A percentile compares a stretch with the other conserved stretches of the same genome.
These are phyloP conservation scores for Pogonocichla stellata DNA, from an alignment of 2,113 vertebrate species.

Conservation along the genomic window DNA sequence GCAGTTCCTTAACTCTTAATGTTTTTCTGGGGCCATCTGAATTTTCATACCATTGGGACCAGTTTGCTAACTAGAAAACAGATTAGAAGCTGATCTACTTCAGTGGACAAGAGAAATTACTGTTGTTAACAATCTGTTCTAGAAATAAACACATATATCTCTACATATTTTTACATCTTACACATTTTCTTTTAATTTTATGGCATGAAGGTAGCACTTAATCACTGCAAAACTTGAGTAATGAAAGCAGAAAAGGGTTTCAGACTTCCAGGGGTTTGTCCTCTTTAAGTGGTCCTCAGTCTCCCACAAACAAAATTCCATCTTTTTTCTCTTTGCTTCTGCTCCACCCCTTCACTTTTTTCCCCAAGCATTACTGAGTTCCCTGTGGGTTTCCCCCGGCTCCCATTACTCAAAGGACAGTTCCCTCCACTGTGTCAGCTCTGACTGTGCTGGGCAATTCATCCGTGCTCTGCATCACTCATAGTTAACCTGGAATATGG, in stretches of 20 bases:
- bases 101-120: background rate
- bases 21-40: background rate
- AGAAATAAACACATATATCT: background rate
- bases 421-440: background rate
- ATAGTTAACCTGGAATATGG: background rate
- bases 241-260: background rate
- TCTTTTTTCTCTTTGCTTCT: background rate
- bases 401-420: background rate
- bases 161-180: background rate
- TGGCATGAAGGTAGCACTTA: background rate
- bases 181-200: background rate
- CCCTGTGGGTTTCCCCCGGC: background rate
- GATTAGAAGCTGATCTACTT: background rate
- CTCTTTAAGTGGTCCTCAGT: background rate
- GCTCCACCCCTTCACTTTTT: background rate
- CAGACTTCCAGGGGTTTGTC: background rate
- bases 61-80: background rate
- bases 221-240: background rate
- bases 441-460: background rate
- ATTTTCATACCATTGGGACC: background rate
- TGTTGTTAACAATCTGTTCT: background rate
- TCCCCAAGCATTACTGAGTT: background rate
- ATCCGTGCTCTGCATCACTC: accelerated
- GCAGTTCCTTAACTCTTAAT: background rate
- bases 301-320: background rate